phyloP scores from a whole-genome alignment of 2,113 vertebrate species.

The Dromiciops gliroides region DNA sequence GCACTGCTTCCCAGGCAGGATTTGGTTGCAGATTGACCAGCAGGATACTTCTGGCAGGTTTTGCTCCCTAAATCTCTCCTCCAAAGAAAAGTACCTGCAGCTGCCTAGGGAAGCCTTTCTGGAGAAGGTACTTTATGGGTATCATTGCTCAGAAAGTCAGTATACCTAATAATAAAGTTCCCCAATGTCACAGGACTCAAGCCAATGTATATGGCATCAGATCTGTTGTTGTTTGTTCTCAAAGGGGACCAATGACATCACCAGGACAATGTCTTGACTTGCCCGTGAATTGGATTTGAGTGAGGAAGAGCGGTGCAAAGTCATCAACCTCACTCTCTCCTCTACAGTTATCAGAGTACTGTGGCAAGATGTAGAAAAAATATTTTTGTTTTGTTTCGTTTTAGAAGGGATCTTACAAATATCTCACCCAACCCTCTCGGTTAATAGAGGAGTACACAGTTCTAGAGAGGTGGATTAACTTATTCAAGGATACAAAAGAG shows the following conservation, averaged over 20 bases:
- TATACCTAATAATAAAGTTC: not conserved
- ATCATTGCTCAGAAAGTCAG: not conserved
- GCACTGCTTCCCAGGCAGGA: not conserved
- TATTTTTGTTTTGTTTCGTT: no score
- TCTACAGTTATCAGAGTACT: not conserved
- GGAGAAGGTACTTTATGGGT: not conserved
- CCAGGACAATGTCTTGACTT: not conserved
- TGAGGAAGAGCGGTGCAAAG: not conserved
- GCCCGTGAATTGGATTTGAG: not conserved
- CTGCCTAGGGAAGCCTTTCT: not conserved
- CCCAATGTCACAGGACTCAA: not conserved
- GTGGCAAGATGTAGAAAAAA: no score
- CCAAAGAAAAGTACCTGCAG: not conserved
- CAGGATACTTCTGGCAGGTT: not conserved
- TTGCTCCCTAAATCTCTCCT: not conserved
- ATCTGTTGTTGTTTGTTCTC: not conserved
- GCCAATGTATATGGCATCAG: no score
- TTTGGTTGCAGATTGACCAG: not conserved
- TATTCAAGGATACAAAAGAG: not conserved
- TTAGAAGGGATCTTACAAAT: not conserved
- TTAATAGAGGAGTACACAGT: not conserved
- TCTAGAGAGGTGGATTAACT: not conserved
- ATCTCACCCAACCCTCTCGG: not conserved
- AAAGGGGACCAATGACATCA: not conserved
- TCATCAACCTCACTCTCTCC: not conserved